phyloP scores from a whole-genome alignment of 1,140 invertebrate species.

The Adelges cooleyi region DNA sequence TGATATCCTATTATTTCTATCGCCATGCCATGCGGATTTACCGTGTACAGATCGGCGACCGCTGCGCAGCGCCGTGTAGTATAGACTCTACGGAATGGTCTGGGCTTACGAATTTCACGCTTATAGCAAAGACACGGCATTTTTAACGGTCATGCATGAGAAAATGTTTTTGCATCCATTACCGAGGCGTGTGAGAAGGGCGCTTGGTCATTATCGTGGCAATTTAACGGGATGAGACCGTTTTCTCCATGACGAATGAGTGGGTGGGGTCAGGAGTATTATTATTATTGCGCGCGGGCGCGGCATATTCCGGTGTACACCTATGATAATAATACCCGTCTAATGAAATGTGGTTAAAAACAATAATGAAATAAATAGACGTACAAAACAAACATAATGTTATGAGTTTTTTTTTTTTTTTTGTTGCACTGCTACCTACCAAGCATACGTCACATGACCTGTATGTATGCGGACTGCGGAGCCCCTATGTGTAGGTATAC shows the following conservation, averaged over 20 bases:
- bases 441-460: conserved; percentile 16
- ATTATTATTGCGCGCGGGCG: background rate
- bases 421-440: background rate
- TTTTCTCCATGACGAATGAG: background rate
- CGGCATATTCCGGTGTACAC: background rate
- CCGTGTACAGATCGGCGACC: no score
- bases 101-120: no score
- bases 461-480: background rate
- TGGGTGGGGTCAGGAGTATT: background rate
- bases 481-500: conserved; percentile 14
- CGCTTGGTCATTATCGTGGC: no score
- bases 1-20: no score
- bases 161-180: no score
- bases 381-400: background rate
- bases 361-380: background rate
- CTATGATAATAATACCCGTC: background rate
- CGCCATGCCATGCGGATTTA: no score
- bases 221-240: background rate
- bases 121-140: no score
- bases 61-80: no score
- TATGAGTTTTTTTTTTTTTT: background rate
- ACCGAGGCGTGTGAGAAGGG: no score
- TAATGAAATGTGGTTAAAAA: conserved; percentile 5
- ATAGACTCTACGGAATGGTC: no score
- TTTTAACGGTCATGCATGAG: no score